Base-by-base conservation (phyloP, 2,888 invertebrate genomes). In the Hypselothyrea guttata region DNA sequence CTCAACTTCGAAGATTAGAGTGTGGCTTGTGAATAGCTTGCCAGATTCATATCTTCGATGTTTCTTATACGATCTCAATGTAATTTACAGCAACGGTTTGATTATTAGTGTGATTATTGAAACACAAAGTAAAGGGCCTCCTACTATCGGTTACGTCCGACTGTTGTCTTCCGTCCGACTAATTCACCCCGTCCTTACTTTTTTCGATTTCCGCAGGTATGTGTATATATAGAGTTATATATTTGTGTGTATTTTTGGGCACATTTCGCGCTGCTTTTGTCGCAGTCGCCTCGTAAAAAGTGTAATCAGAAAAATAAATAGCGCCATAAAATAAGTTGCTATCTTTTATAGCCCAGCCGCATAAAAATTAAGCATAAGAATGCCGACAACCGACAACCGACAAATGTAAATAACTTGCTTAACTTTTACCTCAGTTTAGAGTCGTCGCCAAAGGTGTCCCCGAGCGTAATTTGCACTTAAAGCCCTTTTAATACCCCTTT, bases 321-420 rank as follows among this genome's bases (percentile, higher is more conserved):
- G 83, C 67, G 83, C 85, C 85, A 82, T 82, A 84, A 82, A 82
- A 78, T 82, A 82, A 82, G 76, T 82, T 84, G 72, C 71, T 82
- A 83, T 82, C 79, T 82, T 82, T 82, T 82, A 84, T 84, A 78
- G 84, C 78, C 67, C 62, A 59, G 52, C 59, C 59, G 65, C 60
- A 81, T 70, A 67, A 59, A 73, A 76, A 76, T 76, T 76, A 79
- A 73, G 78, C 77, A 67, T 47, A 55, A 46, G 55, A 62, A 55
- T 54, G 49, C 31, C 57, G 52, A n/a, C n/a, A n/a, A n/a, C n/a
- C n/a, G n/a, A n/a, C n/a, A n/a, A n/a, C n/a, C 73, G 47, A 69
- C 53, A 68, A 54, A 66, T 63, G 63, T 55, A 74, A 74, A 78
- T 81, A 74, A 74, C 71, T 81, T 76, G 60, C 65, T 74, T 77